Base-by-base conservation (phyloP, 2,797 vertebrate genomes). In the Enteromius paludinosus region DNA sequence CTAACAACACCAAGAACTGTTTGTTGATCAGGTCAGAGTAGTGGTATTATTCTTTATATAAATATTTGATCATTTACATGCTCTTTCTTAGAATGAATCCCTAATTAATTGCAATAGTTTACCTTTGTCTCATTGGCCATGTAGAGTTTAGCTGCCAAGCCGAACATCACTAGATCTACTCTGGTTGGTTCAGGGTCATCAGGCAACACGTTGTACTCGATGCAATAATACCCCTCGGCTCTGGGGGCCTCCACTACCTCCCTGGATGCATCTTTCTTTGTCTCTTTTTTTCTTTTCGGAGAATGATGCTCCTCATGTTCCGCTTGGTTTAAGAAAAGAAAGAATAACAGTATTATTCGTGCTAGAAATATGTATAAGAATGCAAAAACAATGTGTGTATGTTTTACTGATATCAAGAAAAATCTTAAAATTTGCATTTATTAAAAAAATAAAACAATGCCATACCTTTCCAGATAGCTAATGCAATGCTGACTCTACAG, bases 121-220 rank as follows among this genome's bases (percentile, higher is more conserved):
- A 94, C 94, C 94, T 94, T 91, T 17, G 88, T 77, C 38, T 94
- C 76, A 0, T 92, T 90, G 2, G 92, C 93, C 89, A 90, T 90
- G 90, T 94, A 95, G 15, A 96, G 78, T 83, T 96, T 96, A 82
- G 92, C 95, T 0, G 85, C 78, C 0, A 85, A 76, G 5, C 92
- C 94, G 89, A 93, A 95, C 59, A 95, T 7, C 4, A 95, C 81
- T 3, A 97, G 4, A 84, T 97, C 96, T 33, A 92, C 84, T 88
- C 88, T 94, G 52, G 88, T 91, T 2, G 93, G 92, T 52, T 94
- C 83, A 0, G 35, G 66, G 0, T 94, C 92, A 38, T 92, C 91
- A 0, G 96, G 96, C 49, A 96, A 88, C 69, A 97, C 84, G 66
- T 91, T 91, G 83, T 94, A 96, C 68, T 98, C 95, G 1, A 96